A percentile compares a stretch with the other conserved stretches of the same genome.
Conservation (phyloP, 2,888 invertebrate species). For the Nemapogon koenigi region DNA sequence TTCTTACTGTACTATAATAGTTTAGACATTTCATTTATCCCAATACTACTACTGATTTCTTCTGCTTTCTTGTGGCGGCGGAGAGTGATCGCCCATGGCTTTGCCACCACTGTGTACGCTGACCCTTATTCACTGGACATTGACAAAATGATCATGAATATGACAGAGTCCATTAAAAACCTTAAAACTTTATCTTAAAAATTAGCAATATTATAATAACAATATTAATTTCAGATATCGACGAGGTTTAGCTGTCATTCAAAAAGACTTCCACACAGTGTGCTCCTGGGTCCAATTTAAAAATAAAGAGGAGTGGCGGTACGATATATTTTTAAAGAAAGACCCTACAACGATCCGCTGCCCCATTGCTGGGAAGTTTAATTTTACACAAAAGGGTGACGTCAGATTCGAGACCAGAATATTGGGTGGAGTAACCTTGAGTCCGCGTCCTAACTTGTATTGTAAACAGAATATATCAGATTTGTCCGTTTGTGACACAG, state of each 20-base stretch:
- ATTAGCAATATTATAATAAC: neutral
- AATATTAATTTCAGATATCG: slow-evolving; percentile 70
- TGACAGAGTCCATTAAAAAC: too few species aligned
- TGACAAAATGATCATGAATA: too few species aligned
- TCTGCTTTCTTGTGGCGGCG: too few species aligned
- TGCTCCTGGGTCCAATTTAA: slow-evolving; percentile 95
- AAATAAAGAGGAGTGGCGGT: slow-evolving; percentile 85
- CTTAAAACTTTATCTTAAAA: too few species aligned
- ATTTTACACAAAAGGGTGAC: slow-evolving; percentile 91
- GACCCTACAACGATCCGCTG: slow-evolving; percentile 92
- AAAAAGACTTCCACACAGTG: slow-evolving; percentile 89
- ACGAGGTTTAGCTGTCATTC: slow-evolving; percentile 86
- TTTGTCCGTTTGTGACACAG: slow-evolving; percentile 93
- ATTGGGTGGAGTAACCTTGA: slow-evolving; percentile 92
- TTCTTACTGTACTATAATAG: too few species aligned
- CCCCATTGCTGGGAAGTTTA: slow-evolving; percentile 96
- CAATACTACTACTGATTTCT: too few species aligned
- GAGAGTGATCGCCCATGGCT: too few species aligned
- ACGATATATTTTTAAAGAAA: slow-evolving; percentile 83
- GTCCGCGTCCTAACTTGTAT: slow-evolving; percentile 90
- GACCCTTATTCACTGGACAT: too few species aligned
- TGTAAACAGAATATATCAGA: slow-evolving; percentile 95
- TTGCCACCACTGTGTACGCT: too few species aligned
- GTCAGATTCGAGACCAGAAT: slow-evolving; percentile 92
- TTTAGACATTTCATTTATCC: too few species aligned